Evolutionary conservation across 2,797 vertebrate species (phyloP), one percentile per base, ranked within the genome.

Genomic region (Trematomus bernacchii): DNA sequence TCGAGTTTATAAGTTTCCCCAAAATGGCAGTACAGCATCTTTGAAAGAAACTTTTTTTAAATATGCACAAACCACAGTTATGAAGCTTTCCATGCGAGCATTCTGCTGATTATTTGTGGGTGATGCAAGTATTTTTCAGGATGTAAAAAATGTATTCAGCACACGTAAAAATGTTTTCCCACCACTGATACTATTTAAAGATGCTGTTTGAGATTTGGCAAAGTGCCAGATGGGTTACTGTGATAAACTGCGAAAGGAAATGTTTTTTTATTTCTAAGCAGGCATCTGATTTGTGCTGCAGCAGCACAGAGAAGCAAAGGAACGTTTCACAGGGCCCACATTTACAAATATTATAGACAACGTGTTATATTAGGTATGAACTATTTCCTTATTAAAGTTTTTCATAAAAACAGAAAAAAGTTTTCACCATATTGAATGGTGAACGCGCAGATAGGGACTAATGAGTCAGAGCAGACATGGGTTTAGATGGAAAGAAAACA

Each of bases 181-280:
- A 71, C 53, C 19, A 40, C 46, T 21, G 62, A 46, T 51, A 10
- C 62, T 78, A 76, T 84, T 76, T 78, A 78, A 73, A 86, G 79
- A 84, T 76, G 43, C 70, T 57, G 74, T 76, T 76, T 82, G 77
- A 76, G 51, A 59, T 48, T 70, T 68, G 61, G 65, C 21, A 70
- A 18, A 55, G 57, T 6, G 27, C 61, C 79, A 27, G 47, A 50
- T 57, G 52, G 60, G 37, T 65, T 30, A 61, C 27, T 57, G 12
- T 6, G 0, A 71, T 64, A 61, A 50, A 37, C 3, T 71, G 14
- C 55, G 47, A 23, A 71, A 40, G 23, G 62, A 51, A 19, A 37
- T 12, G 50, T 51, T 58, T 60, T 52, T 66, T 3, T 43, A 43
- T 37, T 37, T 59, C 58, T 16, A 46, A 60, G 54, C 8, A 52